Evolutionary conservation across 2,888 invertebrate genomes (phyloP).

Genomic region (Icerya purchasi): DNA sequence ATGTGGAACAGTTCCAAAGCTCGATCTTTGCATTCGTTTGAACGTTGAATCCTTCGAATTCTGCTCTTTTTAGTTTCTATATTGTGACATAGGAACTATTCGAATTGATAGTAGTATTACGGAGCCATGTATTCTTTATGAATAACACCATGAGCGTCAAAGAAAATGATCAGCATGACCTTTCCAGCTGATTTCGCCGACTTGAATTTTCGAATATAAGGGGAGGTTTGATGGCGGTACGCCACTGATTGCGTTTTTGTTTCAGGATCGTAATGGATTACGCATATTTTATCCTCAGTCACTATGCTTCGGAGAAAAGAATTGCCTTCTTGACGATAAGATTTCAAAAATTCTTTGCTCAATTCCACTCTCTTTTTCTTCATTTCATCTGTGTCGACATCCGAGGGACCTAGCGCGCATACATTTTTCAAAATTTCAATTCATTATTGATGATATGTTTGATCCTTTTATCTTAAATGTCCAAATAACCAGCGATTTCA

Average conservation of each 20-base stretch:
- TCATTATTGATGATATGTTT: too few species aligned
- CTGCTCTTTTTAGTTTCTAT: conserved; percentile 12
- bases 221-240: conserved; percentile 4
- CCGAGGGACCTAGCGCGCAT: too few species aligned
- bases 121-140: conserved; percentile 2
- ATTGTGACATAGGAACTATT: conserved; percentile 3
- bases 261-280: conserved; percentile 6
- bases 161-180: conserved; percentile 10
- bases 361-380: too few species aligned
- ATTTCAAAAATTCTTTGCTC: too few species aligned
- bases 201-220: conserved; percentile 3
- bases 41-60: conserved; percentile 15
- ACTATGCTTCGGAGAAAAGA: conserved; percentile 3
- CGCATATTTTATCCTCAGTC: conserved; percentile 9
- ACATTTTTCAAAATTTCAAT: too few species aligned
- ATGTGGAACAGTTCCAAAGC: not conserved
- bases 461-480: too few species aligned
- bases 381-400: too few species aligned
- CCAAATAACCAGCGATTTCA: too few species aligned
- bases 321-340: not conserved
- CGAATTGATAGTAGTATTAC: conserved; percentile 3
- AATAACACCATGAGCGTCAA: conserved; percentile 8
- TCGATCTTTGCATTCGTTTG: conserved; percentile 10
- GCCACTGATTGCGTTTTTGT: conserved; percentile 5
- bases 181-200: not conserved